These are phyloP conservation scores for Procavia capensis DNA, from an alignment of 2,113 vertebrate species.

Conservation along the genomic window DNA sequence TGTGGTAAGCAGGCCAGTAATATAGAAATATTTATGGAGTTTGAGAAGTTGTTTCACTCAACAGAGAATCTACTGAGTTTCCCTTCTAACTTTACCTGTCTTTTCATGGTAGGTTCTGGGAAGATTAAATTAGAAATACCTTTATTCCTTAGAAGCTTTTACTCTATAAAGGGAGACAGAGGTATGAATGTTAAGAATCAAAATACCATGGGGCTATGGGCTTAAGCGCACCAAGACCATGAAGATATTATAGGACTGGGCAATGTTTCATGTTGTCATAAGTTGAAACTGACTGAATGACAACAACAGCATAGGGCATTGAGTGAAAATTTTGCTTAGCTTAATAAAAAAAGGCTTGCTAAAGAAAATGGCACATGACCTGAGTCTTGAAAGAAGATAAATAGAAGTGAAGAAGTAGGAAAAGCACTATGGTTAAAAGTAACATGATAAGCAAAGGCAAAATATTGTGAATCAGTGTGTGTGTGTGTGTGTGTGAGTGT, in stretches of 20 bases:
- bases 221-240: neutral
- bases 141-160: neutral
- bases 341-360: neutral
- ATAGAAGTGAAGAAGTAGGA: neutral
- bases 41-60: neutral
- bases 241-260: neutral
- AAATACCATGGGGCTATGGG: neutral
- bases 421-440: neutral
- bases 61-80: neutral
- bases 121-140: neutral
- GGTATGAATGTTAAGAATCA: neutral
- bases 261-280: neutral
- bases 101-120: neutral
- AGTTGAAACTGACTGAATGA: neutral
- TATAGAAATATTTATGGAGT: neutral
- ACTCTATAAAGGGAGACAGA: neutral
- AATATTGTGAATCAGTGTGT: neutral
- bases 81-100: neutral
- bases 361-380: neutral
- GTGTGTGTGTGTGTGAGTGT: neutral
- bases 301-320: neutral
- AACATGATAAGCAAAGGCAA: neutral
- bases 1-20: neutral
- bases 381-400: neutral
- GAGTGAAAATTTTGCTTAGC: neutral